Conservation (phyloP, 2,797 vertebrate species). For the Lithobates sylvaticus region DNA sequence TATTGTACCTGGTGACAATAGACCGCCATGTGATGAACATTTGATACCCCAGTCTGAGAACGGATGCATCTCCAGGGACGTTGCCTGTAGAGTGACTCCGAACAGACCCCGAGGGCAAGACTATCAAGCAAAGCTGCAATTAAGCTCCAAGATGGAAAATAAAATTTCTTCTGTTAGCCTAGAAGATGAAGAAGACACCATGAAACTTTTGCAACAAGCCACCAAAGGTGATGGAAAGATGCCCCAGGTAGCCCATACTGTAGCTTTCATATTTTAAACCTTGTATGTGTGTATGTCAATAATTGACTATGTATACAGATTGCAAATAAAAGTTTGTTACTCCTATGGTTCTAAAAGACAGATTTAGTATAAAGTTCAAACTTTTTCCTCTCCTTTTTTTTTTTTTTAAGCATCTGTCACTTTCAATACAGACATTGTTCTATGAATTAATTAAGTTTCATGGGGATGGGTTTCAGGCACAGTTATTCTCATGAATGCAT, state of each 20-base stretch:
- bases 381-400: too few relatives aligned
- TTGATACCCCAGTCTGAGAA: slow-evolving; percentile 62
- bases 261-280: background rate
- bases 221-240: slow-evolving; percentile 59
- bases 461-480: too few relatives aligned
- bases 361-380: too few relatives aligned
- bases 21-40: slow-evolving; percentile 60
- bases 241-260: slow-evolving; percentile 65
- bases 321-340: background rate
- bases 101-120: slow-evolving; percentile 55
- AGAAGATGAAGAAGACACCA: slow-evolving; percentile 73
- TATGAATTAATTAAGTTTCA: too few relatives aligned
- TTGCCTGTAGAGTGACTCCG: slow-evolving; percentile 8
- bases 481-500: too few relatives aligned
- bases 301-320: background rate
- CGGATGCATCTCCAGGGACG: slow-evolving; percentile 53
- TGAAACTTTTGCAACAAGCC: slow-evolving; percentile 77
- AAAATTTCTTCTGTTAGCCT: slow-evolving; percentile 40
- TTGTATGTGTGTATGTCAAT: background rate
- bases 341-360: too few relatives aligned
- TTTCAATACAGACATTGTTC: too few relatives aligned
- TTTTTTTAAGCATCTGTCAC: too few relatives aligned
- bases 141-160: slow-evolving; percentile 59
- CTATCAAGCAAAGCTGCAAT: slow-evolving; percentile 61
- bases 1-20: slow-evolving; percentile 73